Percentiles rank a stretch among this genome's conserved stretches.
These are phyloP conservation scores for Incurvaria masculella DNA, from an alignment of 2,888 invertebrate species.

Conservation along the genomic window DNA sequence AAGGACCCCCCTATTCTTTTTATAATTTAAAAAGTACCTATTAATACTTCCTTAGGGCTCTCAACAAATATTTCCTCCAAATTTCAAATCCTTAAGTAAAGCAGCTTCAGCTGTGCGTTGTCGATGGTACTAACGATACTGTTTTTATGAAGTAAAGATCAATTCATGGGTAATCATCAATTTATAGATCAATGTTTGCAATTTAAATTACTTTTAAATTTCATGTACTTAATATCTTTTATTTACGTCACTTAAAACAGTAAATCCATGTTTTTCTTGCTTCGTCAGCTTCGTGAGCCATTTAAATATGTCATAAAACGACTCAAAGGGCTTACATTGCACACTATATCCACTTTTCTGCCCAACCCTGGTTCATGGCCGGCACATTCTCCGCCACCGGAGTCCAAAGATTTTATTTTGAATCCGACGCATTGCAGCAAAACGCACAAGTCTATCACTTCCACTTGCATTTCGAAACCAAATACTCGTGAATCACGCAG, in stretches of 20 bases:
- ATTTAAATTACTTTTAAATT: too few species aligned
- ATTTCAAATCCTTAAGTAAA: too few species aligned
- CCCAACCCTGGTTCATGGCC: constrained; percentile 27
- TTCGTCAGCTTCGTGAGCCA: neutral
- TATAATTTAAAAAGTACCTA: too few species aligned
- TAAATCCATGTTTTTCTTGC: neutral
- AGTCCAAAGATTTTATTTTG: constrained; percentile 34
- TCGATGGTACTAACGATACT: too few species aligned
- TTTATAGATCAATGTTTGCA: too few species aligned
- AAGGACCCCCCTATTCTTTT: constrained; percentile 1
- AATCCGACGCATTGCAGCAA: constrained; percentile 43
- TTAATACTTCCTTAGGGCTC: too few species aligned
- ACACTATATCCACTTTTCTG: constrained; percentile 35
- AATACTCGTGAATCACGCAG: neutral
- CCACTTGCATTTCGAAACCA: constrained; percentile 16
- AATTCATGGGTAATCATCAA: too few species aligned
- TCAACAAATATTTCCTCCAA: too few species aligned
- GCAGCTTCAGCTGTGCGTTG: too few species aligned
- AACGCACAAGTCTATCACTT: constrained; percentile 42
- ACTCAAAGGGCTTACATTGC: constrained; percentile 27
- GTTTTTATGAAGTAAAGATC: too few species aligned
- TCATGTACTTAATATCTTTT: neutral
- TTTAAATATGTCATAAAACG: neutral
- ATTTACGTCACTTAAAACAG: neutral
- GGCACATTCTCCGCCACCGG: constrained; percentile 29